Conservation (phyloP, 2,888 invertebrate species). For the Watsonalla binaria region DNA sequence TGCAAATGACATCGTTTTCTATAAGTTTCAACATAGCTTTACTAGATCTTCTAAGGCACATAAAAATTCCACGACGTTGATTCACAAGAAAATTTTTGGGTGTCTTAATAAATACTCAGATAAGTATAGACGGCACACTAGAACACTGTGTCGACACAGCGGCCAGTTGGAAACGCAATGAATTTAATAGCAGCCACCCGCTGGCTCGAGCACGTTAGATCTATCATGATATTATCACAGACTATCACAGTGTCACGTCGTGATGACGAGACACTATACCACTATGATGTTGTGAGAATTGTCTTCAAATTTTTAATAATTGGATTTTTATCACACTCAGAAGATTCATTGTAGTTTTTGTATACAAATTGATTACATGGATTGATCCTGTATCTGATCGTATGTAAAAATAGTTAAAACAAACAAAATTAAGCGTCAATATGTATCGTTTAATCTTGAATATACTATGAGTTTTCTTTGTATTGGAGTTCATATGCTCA, state of each 20-base stretch:
- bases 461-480: neutral
- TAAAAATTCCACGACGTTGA: too few relatives aligned
- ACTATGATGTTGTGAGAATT: conserved; percentile 62
- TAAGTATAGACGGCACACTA: too few relatives aligned
- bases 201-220: conserved; percentile 63
- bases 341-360: neutral
- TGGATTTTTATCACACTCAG: conserved; percentile 57
- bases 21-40: too few relatives aligned
- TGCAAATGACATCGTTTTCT: too few relatives aligned
- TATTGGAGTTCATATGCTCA: too few relatives aligned
- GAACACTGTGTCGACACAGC: conserved; percentile 17
- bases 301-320: conserved; percentile 54
- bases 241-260: conserved; percentile 38
- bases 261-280: conserved; percentile 40
- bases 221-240: conserved; percentile 60
- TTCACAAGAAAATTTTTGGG: too few relatives aligned
- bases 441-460: neutral
- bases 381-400: neutral
- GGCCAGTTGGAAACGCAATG: conserved; percentile 30
- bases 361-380: neutral
- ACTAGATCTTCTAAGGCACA: too few relatives aligned
- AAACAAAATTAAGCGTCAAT: neutral
- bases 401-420: neutral
- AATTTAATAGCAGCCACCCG: conserved; percentile 63
- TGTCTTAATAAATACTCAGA: neutral